These are phyloP conservation scores for Formica exsecta DNA, from an alignment of 1,140 invertebrate species.

Conservation along the genomic window DNA sequence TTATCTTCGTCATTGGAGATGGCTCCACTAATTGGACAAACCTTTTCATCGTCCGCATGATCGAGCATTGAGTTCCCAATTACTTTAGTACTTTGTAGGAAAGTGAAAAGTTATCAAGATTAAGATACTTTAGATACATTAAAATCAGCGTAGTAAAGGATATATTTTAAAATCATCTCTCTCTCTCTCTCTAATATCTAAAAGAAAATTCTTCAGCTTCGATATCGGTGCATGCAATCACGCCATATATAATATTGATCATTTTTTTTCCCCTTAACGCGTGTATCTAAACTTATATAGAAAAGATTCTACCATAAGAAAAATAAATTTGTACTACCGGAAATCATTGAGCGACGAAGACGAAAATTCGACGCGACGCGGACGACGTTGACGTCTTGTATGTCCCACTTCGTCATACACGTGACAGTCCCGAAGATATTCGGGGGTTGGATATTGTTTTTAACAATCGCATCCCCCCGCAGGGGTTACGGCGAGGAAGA, in stretches of 20 bases:
- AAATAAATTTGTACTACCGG: not conserved
- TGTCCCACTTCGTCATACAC: not conserved
- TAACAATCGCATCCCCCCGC: conserved; percentile 62
- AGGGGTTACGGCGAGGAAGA: not conserved
- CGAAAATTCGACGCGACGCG: not conserved
- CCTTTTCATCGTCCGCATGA: conserved; percentile 77
- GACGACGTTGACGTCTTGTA: not conserved
- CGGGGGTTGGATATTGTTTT: conserved; percentile 68
- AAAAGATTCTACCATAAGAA: not conserved
- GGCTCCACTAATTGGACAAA: conserved; percentile 83
- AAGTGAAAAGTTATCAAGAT: conserved; percentile 7
- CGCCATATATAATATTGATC: not conserved
- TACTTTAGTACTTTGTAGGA: conserved; percentile 55
- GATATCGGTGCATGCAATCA: not conserved
- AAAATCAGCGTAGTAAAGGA: not conserved
- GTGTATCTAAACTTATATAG: not conserved
- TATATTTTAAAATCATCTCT: not conserved
- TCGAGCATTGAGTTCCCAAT: conserved; percentile 80
- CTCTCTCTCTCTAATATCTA: not conserved
- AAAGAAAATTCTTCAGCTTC: not conserved
- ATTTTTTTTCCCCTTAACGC: not conserved
- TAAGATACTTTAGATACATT: not conserved
- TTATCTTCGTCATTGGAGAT: conserved; percentile 79
- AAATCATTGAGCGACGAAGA: not conserved
- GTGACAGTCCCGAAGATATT: conserved; percentile 17